phyloP scores from a whole-genome alignment of 2,888 invertebrate species.

The Leistus spinibarbis region DNA sequence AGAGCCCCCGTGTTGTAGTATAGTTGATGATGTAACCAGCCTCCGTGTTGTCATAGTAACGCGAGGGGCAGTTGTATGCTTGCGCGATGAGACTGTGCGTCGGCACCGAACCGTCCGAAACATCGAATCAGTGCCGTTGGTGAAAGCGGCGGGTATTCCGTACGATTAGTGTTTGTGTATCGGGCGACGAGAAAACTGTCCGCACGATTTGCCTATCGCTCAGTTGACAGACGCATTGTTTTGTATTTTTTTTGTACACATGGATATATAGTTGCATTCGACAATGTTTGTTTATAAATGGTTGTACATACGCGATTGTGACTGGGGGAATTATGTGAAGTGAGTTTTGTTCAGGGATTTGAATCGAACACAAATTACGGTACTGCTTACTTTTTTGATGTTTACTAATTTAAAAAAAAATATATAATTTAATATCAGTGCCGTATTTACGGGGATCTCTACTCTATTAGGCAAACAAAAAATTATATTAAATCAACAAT shows the following conservation, averaged over 20 bases:
- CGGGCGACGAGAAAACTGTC: not conserved
- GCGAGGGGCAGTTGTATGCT: conserved; percentile 46
- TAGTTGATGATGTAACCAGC: conserved; percentile 17
- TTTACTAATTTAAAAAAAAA: too few species aligned
- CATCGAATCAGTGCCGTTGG: conserved; percentile 48
- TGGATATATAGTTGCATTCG: not conserved
- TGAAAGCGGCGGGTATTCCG: not conserved
- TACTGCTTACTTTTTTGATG: too few species aligned
- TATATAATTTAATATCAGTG: too few species aligned
- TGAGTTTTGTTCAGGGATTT: too few species aligned
- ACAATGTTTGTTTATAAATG: not conserved
- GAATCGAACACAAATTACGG: too few species aligned
- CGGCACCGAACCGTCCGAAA: conserved; percentile 44
- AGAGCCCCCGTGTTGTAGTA: not conserved
- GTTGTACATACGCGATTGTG: not conserved
- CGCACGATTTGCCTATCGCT: not conserved
- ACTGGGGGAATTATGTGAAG: not conserved
- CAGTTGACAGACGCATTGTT: not conserved
- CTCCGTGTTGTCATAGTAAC: conserved; percentile 49
- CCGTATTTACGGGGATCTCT: too few species aligned
- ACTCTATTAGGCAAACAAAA: too few species aligned
- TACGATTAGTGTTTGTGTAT: not conserved
- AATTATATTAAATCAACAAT: too few species aligned
- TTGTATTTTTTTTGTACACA: not conserved
- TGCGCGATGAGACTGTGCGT: conserved; percentile 20